Evolutionary conservation across 2,888 invertebrate species (phyloP).

Genomic region (Synergus itoensis): DNA sequence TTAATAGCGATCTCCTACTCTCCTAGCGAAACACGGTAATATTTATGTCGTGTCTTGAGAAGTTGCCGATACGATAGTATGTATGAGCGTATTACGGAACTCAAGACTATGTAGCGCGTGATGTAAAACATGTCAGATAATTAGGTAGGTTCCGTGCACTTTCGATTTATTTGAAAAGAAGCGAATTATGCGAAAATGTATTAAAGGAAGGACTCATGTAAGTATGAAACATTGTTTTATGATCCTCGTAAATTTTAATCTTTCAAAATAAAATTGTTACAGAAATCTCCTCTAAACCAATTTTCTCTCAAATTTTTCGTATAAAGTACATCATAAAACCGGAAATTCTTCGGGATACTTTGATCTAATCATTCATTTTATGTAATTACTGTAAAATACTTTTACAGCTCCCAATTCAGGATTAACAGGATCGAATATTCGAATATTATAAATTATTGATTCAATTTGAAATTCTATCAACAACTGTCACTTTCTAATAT

Average conservation of each 20-base stretch:
- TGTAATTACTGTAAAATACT: too few relatives aligned
- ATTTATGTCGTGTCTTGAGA: constrained; percentile 21
- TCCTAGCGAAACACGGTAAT: neutral
- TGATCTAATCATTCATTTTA: neutral
- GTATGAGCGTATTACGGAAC: constrained; percentile 20
- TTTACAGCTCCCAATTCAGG: too few relatives aligned
- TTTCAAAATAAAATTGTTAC: neutral
- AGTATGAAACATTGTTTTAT: neutral
- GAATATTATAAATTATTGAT: too few relatives aligned
- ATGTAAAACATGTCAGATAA: constrained; percentile 28
- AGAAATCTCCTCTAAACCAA: neutral
- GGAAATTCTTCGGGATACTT: neutral
- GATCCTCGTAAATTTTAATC: neutral
- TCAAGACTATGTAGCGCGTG: constrained; percentile 8
- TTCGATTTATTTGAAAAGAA: constrained; percentile 26
- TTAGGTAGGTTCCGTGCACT: constrained; percentile 23
- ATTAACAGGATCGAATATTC: too few relatives aligned
- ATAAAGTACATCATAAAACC: neutral
- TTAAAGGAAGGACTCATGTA: neutral
- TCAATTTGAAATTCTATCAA: too few relatives aligned
- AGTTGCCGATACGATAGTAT: neutral
- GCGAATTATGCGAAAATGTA: neutral
- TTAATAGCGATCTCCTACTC: constrained; percentile 23
- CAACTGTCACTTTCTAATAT: too few relatives aligned
- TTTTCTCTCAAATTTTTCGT: neutral